Evolutionary conservation across 2,113 vertebrate species (phyloP).

Genomic region (Vicugna pacos): DNA sequence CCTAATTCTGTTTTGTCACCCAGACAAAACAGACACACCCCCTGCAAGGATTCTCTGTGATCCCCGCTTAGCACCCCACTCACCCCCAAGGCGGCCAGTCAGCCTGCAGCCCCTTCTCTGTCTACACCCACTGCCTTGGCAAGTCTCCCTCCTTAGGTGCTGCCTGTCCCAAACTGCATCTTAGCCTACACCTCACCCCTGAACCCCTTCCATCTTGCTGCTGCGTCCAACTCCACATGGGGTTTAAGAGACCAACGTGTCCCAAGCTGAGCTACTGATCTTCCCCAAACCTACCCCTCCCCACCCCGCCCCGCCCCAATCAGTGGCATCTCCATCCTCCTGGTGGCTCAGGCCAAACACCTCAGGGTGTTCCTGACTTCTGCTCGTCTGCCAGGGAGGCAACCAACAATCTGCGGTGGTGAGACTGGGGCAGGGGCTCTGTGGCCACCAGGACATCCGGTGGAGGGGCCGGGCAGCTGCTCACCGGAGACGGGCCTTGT

Average conservation of each 20-base stretch:
- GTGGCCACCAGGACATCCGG: too few relatives aligned
- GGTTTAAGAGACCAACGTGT: rapidly evolving
- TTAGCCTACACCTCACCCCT: not conserved
- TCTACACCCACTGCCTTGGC: not conserved
- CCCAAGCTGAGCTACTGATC: not conserved
- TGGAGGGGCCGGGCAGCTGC: rapidly evolving
- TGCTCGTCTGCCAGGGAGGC: not conserved
- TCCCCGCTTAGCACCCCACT: not conserved
- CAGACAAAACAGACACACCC: not conserved
- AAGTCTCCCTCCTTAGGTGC: not conserved
- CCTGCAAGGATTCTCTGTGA: not conserved
- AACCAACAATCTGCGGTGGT: not conserved
- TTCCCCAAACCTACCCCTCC: not conserved
- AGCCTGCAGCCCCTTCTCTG: not conserved
- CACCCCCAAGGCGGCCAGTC: not conserved
- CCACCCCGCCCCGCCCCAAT: too few relatives aligned
- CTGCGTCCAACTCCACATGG: rapidly evolving
- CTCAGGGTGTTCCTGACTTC: not conserved
- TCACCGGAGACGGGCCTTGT: slow-evolving; percentile 94
- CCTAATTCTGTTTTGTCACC: not conserved
- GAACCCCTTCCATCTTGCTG: not conserved
- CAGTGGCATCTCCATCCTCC: rapidly evolving
- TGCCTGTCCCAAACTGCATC: rapidly evolving
- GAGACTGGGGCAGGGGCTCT: rapidly evolving
- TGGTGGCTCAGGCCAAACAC: not conserved